Evolutionary conservation across 2,888 invertebrate genomes (phyloP).

Genomic region (Adineta ricciae): DNA sequence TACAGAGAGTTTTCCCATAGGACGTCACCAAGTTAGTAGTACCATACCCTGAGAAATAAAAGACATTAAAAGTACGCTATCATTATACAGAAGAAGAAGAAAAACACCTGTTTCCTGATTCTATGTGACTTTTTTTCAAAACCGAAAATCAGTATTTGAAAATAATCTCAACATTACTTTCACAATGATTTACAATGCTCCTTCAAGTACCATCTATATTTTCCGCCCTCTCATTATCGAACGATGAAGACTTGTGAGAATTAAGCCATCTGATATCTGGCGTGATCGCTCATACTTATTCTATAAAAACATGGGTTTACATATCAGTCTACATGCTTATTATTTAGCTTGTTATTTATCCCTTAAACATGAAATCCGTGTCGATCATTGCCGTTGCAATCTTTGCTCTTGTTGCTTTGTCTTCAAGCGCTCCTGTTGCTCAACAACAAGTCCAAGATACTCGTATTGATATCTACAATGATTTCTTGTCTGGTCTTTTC

Average conservation of each 20-base stretch:
- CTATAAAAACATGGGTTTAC: background rate
- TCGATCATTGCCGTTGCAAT: background rate
- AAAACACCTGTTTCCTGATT: background rate
- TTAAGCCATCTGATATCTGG: background rate
- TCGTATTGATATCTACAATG: no score
- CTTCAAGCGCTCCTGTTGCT: background rate
- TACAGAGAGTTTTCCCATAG: background rate
- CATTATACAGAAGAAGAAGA: no score
- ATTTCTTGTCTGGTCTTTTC: no score
- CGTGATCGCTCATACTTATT: background rate
- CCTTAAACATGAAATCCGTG: background rate
- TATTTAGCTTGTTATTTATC: background rate
- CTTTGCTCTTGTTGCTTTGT: background rate
- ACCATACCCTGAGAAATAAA: background rate
- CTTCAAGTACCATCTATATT: background rate
- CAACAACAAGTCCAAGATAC: background rate
- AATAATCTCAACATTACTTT: background rate
- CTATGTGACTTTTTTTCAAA: background rate
- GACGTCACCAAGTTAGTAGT: background rate
- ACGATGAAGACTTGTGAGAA: background rate
- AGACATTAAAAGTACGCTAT: background rate
- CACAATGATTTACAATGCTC: background rate
- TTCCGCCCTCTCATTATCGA: background rate
- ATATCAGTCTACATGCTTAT: background rate
- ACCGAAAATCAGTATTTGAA: background rate